Conservation (phyloP, 1,140 invertebrate species). For the Drosophila mojavensis region DNA sequence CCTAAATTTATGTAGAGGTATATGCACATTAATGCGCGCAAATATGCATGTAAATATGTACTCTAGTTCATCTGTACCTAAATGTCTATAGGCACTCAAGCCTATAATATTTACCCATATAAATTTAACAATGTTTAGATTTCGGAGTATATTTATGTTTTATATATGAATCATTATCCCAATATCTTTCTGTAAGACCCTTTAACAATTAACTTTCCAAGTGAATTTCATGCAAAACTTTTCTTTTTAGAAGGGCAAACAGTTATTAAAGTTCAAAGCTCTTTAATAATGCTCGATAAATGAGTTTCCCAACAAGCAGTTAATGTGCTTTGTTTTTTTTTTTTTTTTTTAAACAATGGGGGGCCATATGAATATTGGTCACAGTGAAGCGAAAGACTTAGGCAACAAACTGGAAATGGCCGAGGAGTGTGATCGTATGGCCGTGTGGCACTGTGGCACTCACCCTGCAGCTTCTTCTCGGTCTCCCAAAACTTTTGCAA, state of each 20-base stretch:
- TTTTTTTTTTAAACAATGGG: conserved; percentile 10
- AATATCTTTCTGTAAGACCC: no score
- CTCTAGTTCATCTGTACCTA: no score
- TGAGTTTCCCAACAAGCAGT: conserved; percentile 8
- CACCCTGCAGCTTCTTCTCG: conserved; percentile 97
- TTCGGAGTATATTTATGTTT: no score
- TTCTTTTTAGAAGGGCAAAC: background rate
- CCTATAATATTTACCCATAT: no score
- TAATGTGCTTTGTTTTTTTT: background rate
- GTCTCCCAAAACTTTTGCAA: conserved; percentile 98
- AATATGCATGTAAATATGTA: no score
- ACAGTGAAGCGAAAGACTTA: conserved; percentile 49
- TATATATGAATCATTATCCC: no score
- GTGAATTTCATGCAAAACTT: background rate
- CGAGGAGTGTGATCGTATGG: background rate
- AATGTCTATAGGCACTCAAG: no score
- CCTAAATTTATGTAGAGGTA: no score
- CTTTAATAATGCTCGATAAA: conserved; percentile 5
- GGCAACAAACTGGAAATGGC: conserved; percentile 42
- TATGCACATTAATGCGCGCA: no score
- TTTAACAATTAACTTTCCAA: background rate
- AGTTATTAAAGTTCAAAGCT: conserved; percentile 19
- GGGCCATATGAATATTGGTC: background rate
- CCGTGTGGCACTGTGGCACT: conserved; percentile 55
- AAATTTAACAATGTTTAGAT: no score